phyloP scores from a whole-genome alignment of 2,797 vertebrate species.

The Hirundo rustica region DNA sequence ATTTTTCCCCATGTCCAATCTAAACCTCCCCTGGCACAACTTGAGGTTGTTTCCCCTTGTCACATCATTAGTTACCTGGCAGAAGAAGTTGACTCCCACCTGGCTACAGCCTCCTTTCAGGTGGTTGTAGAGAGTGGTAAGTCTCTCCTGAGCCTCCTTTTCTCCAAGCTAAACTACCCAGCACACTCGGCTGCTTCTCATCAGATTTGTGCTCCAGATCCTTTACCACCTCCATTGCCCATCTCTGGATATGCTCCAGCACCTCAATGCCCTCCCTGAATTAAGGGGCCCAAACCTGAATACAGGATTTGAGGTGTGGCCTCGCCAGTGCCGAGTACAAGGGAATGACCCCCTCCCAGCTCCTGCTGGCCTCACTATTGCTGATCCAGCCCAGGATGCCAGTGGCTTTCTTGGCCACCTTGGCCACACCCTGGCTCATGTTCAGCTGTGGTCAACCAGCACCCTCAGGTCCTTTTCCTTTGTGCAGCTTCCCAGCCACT shows the following conservation, averaged over 20 bases:
- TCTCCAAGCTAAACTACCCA: background rate
- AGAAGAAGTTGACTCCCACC: accelerated
- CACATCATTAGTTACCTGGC: background rate
- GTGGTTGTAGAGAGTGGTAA: accelerated
- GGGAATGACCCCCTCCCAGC: background rate
- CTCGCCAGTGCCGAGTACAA: background rate
- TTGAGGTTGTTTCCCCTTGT: background rate
- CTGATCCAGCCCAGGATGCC: background rate
- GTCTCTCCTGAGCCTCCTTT: background rate
- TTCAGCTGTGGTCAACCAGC: background rate
- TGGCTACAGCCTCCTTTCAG: background rate
- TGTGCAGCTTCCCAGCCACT: background rate
- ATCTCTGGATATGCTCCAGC: background rate
- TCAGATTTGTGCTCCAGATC: background rate
- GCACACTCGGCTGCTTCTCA: background rate
- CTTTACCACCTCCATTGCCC: background rate
- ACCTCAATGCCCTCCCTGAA: background rate
- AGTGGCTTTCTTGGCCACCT: background rate
- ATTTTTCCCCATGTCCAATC: background rate
- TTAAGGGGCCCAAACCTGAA: background rate
- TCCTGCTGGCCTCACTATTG: background rate
- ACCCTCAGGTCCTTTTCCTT: background rate
- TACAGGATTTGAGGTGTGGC: background rate
- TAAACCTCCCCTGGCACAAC: background rate
- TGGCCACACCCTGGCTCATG: background rate